A percentile compares a stretch with the other conserved stretches of the same genome.
Evolutionary conservation across 2,797 vertebrate species (phyloP).

Genomic region (Chelidonichthys spinosus): DNA sequence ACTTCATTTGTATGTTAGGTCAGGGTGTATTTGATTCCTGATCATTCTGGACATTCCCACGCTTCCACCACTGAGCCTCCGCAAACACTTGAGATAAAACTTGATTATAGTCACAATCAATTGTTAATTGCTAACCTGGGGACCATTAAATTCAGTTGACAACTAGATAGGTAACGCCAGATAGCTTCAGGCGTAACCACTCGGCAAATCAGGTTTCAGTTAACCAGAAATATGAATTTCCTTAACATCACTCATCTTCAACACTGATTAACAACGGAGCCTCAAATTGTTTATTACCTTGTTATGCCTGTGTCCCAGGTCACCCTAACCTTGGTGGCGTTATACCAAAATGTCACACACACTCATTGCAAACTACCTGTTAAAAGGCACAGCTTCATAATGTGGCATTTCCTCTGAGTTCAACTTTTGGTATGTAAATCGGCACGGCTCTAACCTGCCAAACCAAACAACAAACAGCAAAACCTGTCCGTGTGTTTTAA

Average conservation of each 20-base stretch:
- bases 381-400: neutral
- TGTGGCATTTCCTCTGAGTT: too few relatives aligned
- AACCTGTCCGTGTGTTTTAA: neutral
- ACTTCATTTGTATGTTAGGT: neutral
- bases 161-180: neutral
- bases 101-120: neutral
- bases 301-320: neutral
- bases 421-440: too few relatives aligned
- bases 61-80: neutral
- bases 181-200: neutral
- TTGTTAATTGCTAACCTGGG: neutral
- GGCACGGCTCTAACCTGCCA: too few relatives aligned
- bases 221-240: too few relatives aligned
- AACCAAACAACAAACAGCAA: too few relatives aligned
- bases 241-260: neutral
- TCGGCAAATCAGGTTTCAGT: too few relatives aligned
- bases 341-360: neutral
- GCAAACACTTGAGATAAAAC: neutral
- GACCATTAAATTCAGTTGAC: neutral
- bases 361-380: neutral
- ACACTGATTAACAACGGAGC: slow-evolving; percentile 40
- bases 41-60: too few relatives aligned
- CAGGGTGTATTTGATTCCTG: neutral
- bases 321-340: slow-evolving; percentile 17
- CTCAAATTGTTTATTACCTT: slow-evolving; percentile 20